These are phyloP conservation scores for Alligator mississippiensis DNA, from an alignment of 2,113 vertebrate genomes.

Conservation along the genomic window DNA sequence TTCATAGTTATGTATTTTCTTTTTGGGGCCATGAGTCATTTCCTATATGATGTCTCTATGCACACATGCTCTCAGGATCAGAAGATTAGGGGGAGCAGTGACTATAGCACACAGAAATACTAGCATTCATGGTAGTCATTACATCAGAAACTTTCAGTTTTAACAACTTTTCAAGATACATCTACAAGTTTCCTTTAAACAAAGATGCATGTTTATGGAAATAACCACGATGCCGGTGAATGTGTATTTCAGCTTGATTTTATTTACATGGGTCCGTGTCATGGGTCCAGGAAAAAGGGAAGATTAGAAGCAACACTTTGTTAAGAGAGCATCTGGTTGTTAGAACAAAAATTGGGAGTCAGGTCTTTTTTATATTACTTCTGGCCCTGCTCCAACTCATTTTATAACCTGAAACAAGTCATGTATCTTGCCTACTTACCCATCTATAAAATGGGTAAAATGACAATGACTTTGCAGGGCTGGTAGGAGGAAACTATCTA, in stretches of 20 bases:
- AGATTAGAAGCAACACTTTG: neutral
- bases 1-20: neutral
- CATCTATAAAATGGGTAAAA: neutral
- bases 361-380: neutral
- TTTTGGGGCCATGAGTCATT: neutral
- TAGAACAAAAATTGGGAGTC: rapidly evolving
- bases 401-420: neutral
- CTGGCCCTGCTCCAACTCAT: neutral
- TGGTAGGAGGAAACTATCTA: neutral
- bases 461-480: rapidly evolving
- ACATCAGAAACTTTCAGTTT: neutral
- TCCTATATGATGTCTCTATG: neutral
- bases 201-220: neutral
- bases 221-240: rapidly evolving
- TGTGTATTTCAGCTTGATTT: neutral
- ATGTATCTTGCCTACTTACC: neutral
- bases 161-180: neutral
- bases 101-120: neutral
- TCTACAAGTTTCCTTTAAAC: neutral
- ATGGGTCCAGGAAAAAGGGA: neutral
- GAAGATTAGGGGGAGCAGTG: neutral
- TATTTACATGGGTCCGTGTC: neutral
- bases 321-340: neutral
- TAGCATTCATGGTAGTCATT: neutral
- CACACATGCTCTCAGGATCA: neutral